These are phyloP conservation scores for Microplitis manilae DNA, from an alignment of 2,888 invertebrate genomes.

Conservation along the genomic window DNA sequence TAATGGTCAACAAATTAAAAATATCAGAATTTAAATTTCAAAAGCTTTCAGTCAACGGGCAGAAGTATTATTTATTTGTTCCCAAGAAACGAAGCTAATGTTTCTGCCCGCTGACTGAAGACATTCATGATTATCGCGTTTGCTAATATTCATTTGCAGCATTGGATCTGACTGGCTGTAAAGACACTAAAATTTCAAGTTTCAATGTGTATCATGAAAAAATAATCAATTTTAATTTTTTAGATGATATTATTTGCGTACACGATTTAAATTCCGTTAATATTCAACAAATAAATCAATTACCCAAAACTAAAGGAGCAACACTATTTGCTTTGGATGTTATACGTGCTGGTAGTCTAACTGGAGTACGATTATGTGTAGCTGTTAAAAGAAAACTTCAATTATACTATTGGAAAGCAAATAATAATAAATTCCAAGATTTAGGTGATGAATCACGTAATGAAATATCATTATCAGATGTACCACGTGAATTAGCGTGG, in stretches of 20 bases:
- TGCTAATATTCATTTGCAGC: too few relatives aligned
- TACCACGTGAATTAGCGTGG: slow-evolving; percentile 66
- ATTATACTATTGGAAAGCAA: slow-evolving; percentile 92
- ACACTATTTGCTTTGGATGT: slow-evolving; percentile 88
- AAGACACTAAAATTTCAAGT: too few relatives aligned
- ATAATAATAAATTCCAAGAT: slow-evolving; percentile 84
- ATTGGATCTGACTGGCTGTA: too few relatives aligned
- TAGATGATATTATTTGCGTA: slow-evolving; percentile 85
- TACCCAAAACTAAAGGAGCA: slow-evolving; percentile 89
- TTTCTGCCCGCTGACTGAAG: too few relatives aligned
- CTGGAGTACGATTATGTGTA: slow-evolving; percentile 92
- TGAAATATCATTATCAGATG: slow-evolving; percentile 72
- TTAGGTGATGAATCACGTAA: slow-evolving; percentile 72
- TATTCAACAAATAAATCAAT: slow-evolving; percentile 84
- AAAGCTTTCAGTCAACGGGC: too few relatives aligned
- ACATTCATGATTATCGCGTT: too few relatives aligned
- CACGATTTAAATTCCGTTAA: slow-evolving; percentile 87
- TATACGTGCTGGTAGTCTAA: slow-evolving; percentile 75
- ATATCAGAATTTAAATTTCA: too few relatives aligned
- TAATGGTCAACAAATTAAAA: too few relatives aligned
- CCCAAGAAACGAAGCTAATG: too few relatives aligned
- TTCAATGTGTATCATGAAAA: too few relatives aligned
- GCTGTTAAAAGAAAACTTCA: slow-evolving; percentile 89
- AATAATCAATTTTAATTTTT: slow-evolving; percentile 53
- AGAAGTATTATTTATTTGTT: too few relatives aligned